phyloP scores from a whole-genome alignment of 2,113 vertebrate genomes.

The Prolemur simus region DNA sequence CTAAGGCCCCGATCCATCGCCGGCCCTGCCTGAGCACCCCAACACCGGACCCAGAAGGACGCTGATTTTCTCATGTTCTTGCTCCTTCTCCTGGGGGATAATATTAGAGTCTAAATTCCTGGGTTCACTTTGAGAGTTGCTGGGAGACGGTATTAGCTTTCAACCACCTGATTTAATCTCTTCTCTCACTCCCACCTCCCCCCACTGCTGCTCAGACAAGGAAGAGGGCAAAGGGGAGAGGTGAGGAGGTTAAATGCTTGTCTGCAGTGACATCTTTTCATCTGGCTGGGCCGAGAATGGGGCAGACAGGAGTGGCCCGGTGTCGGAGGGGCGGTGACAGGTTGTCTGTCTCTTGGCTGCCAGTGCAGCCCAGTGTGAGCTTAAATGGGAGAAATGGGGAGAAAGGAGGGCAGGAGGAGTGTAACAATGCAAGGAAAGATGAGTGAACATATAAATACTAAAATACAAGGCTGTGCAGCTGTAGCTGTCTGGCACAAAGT shows the following conservation, averaged over 20 bases:
- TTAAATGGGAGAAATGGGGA: not conserved
- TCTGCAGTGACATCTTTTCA: slow-evolving; percentile 75
- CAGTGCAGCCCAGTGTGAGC: not conserved
- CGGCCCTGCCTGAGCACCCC: not conserved
- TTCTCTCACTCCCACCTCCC: slow-evolving; percentile 63
- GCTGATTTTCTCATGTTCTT: slow-evolving; percentile 45
- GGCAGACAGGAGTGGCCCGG: slow-evolving; percentile 10
- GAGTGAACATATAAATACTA: not conserved
- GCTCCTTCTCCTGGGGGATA: slow-evolving; percentile 66
- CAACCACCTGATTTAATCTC: slow-evolving; percentile 81
- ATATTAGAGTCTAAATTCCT: slow-evolving; percentile 82
- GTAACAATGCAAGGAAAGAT: not conserved
- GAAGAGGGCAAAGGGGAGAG: slow-evolving; percentile 79
- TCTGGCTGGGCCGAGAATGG: slow-evolving; percentile 41
- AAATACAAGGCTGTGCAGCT: not conserved
- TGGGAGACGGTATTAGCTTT: slow-evolving; percentile 77
- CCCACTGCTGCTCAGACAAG: slow-evolving; percentile 58
- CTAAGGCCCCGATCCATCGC: not conserved
- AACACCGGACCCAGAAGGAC: not conserved
- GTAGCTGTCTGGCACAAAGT: not conserved
- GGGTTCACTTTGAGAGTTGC: slow-evolving; percentile 74
- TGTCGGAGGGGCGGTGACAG: not conserved
- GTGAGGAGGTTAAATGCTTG: slow-evolving; percentile 76
- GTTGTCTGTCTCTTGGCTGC: not conserved
- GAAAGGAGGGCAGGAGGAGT: not conserved